Base-by-base conservation (phyloP, 2,113 vertebrate genomes). In the Aegotheles bennettii region DNA sequence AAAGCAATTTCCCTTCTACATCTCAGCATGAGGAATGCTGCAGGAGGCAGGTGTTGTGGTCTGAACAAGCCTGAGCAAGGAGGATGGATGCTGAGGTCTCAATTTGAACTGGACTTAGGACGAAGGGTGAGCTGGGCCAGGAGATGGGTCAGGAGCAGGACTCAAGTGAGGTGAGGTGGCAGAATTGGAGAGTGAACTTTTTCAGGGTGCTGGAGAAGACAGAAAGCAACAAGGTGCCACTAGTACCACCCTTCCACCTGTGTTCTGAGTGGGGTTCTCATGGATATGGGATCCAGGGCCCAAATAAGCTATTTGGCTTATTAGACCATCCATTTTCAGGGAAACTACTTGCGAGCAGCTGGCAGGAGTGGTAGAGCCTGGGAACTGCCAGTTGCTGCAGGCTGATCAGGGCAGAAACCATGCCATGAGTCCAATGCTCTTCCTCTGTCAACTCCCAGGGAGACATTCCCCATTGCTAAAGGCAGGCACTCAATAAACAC, bases 221-320 rank as follows among this genome's bases (percentile, higher is more conserved):
- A n/a, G 0, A 0, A 38, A 84, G 33, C 54, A 88, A 82, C 1
- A 3, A 85, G 16, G 17, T 70, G 13, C 45, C 23, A 38, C 9
- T 18, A 47, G 7, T 73, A 6, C 18, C 24, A 23, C 24, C 16
- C 36, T 83, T 68, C 63, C 56, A 42, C 24, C 60, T 69, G 9
- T 85, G 17, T 53, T 79, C 36, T 74, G 60, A 78, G 26, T 1
- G 42, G 31, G 23, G 9, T 2, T 84, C 8, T 71, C 59, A 20
- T 3, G 6, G 50, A 33, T 50, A 24, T 14, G n/a, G 56, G 29
- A 79, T 36, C 48, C 23, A 64, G 50, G 43, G 25, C 35, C 25
- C 45, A 70, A 42, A 47, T 51, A 61, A 85, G 13, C 29, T 50
- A 16, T 31, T 64, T 42, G 25, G 43, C 10, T 70, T 31, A 67